Evolutionary conservation across 2,797 vertebrate species (phyloP), one percentile per base, ranked within the genome.

Genomic region (Parotocinclus haroldoi): DNA sequence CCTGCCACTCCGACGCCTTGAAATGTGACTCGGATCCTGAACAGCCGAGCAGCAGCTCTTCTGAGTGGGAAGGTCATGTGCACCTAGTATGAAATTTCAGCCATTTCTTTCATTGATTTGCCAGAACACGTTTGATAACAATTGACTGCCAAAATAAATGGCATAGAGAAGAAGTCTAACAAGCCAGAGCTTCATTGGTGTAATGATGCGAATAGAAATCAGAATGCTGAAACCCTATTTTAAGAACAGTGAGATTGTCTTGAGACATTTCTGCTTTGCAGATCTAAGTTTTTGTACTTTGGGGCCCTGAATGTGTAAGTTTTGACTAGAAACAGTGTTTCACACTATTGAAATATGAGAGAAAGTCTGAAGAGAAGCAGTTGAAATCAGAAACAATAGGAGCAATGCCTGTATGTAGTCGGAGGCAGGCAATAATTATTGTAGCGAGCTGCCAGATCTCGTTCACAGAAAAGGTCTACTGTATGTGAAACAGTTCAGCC

Each of bases 21-120:
- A 88, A 79, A 72, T 92, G 89, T 72, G 76, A 88, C 86, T 89
- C 91, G 38, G 85, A 87, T 80, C 92, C 91, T 0, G 87, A 90
- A 82, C 91, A 92, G 73, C 81, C 87, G 66, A 90, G 86, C 85
- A 87, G 75, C 79, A 90, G 91, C 84, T 92, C 93, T 69, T 90
- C 89, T 61, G 95, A 98, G 79, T 98, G 96, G 96, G 92, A 92
- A 80, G 96, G 96, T 69, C 95, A 92, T 74, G 89, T 94, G 74
- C 96, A 98, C 86, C 87, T 96, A 83, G 95, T 98, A 59, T 98
- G 91, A 96, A 80, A 46, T 51, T 40, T 11, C 7, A 55, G 14
- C 14, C 37, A 14, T 49, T 40, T 58, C 57, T 17, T n/a, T 36
- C 66, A 14, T 8, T 16, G n/a, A 16, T n/a, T 16, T 14, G 14